phyloP scores from a whole-genome alignment of 1,140 invertebrate genomes.

The Lithobius niger region DNA sequence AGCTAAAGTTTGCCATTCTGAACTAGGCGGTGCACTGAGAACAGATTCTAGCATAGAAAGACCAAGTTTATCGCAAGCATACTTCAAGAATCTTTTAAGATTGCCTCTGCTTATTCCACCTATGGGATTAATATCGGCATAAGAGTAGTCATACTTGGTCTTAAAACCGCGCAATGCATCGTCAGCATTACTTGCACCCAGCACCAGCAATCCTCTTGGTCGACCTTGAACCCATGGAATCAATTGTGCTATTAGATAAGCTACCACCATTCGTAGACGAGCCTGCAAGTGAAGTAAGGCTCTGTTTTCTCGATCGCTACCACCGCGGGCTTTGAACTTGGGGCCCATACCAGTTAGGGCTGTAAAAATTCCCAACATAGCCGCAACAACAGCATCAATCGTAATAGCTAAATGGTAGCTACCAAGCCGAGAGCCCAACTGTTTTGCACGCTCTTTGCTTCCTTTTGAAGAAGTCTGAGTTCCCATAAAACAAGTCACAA shows the following conservation, averaged over 20 bases:
- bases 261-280: slow-evolving; percentile 83
- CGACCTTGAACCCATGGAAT: slow-evolving; percentile 76
- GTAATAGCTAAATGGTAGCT: slow-evolving; percentile 77
- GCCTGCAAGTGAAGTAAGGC: slow-evolving; percentile 96
- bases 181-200: slow-evolving; percentile 95
- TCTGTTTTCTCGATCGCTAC: slow-evolving; percentile 78
- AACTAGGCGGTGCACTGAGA: slow-evolving; percentile 76
- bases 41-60: slow-evolving; percentile 41
- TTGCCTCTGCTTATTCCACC: slow-evolving; percentile 95
- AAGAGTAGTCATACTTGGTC: slow-evolving; percentile 99
- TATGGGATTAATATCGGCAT: slow-evolving; percentile 97
- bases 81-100: slow-evolving; percentile 64
- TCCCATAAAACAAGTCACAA: slow-evolving; percentile 96
- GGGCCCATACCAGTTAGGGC: slow-evolving; percentile 63
- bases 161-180: slow-evolving; percentile 90
- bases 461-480: slow-evolving; percentile 86
- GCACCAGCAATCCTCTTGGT: slow-evolving; percentile 78
- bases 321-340: slow-evolving; percentile 57
- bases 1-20: slow-evolving; percentile 79
- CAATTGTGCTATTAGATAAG: slow-evolving; percentile 91
- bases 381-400: slow-evolving; percentile 72
- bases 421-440: slow-evolving; percentile 58
- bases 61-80: slow-evolving; percentile 30
- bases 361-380: slow-evolving; percentile 73
- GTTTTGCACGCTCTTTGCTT: slow-evolving; percentile 65